Evolutionary conservation across 2,113 vertebrate species (phyloP).

Genomic region (Athene noctua): DNA sequence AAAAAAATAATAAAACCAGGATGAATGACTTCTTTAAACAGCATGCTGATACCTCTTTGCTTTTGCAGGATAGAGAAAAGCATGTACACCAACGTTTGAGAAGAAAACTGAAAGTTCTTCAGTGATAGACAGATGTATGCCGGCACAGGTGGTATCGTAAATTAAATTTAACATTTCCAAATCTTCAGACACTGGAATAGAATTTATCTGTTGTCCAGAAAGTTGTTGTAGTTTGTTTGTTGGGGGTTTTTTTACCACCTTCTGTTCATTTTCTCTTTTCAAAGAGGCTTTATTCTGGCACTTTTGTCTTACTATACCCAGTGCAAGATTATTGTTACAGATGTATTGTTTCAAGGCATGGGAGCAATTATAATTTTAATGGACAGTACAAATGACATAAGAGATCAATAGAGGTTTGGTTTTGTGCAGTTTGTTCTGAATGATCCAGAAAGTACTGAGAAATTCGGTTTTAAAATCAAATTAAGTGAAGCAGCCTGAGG

Average conservation of each 20-base stretch:
- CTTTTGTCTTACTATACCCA: background rate
- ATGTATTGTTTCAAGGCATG: background rate
- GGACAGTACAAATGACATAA: background rate
- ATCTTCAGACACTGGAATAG: background rate
- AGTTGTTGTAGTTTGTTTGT: background rate
- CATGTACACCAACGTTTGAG: background rate
- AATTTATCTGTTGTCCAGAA: background rate
- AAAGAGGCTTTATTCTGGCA: background rate
- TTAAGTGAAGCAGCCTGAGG: background rate
- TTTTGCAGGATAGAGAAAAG: background rate
- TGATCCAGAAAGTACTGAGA: background rate
- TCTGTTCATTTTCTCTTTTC: background rate
- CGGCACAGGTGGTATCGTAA: background rate
- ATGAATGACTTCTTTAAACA: background rate
- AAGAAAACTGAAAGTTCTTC: background rate
- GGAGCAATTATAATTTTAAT: background rate
- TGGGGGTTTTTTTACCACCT: background rate
- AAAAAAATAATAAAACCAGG: background rate
- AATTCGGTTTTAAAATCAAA: background rate
- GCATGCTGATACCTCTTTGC: background rate
- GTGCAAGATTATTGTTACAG: background rate
- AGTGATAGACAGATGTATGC: background rate
- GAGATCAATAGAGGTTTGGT: background rate
- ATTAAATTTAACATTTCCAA: background rate
- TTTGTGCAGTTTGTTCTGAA: background rate